A percentile compares a stretch with the other conserved stretches of the same genome.
Evolutionary conservation across 2,113 vertebrate species (phyloP).

Genomic region (Odontesthes bonariensis): DNA sequence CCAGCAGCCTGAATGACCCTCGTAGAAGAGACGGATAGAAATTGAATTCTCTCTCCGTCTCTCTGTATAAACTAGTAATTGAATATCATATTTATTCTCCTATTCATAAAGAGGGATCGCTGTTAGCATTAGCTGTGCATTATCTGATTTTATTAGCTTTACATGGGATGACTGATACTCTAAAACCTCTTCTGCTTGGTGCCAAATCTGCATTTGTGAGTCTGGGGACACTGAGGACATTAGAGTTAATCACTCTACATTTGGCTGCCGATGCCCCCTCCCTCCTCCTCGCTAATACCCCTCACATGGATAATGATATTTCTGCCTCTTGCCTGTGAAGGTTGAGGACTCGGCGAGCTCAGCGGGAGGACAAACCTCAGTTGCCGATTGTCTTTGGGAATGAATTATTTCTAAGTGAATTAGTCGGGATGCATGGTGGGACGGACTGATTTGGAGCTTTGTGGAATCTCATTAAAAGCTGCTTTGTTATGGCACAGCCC

Average conservation of each 20-base stretch:
- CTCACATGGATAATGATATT: conserved; percentile 71
- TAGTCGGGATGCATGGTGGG: conserved; percentile 65
- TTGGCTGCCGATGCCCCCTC: conserved; percentile 38
- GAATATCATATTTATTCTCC: conserved; percentile 56
- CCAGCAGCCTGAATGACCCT: conserved; percentile 14
- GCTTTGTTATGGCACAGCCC: conserved; percentile 69
- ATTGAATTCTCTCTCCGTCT: conserved; percentile 28
- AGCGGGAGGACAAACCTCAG: conserved; percentile 62
- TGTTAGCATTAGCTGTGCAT: conserved; percentile 57
- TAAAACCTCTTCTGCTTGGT: conserved; percentile 34
- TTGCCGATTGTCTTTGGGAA: conserved; percentile 71
- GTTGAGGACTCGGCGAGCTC: conserved; percentile 66
- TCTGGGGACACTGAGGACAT: conserved; percentile 71
- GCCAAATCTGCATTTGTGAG: conserved; percentile 69
- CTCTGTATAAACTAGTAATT: conserved; percentile 56
- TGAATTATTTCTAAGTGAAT: conserved; percentile 80
- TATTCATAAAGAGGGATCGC: conserved; percentile 35
- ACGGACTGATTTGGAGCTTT: conserved; percentile 70
- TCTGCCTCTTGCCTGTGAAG: conserved; percentile 68
- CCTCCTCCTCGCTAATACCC: conserved; percentile 19
- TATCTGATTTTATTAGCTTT: conserved; percentile 62
- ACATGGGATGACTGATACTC: conserved; percentile 42
- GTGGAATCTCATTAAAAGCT: conserved; percentile 81
- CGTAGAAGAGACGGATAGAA: conserved; percentile 28
- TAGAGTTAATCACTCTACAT: conserved; percentile 72